Evolutionary conservation across 2,113 vertebrate genomes (phyloP).

Genomic region (Gnathonemus echidnorhynchus): DNA sequence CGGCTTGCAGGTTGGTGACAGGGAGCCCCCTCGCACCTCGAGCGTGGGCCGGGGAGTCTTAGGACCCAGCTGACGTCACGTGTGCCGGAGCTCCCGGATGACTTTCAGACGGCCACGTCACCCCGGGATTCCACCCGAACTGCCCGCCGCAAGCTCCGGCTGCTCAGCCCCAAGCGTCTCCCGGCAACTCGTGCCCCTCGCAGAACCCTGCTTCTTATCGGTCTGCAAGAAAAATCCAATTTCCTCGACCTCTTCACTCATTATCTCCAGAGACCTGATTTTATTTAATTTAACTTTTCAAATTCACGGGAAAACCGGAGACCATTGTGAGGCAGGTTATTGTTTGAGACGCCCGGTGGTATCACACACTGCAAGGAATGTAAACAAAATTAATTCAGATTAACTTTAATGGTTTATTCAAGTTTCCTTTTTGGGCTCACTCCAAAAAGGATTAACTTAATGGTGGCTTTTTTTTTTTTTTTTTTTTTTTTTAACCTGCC

Average conservation of each 20-base stretch:
- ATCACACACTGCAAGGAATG: conserved; percentile 36
- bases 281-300: background rate
- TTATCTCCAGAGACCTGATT: background rate
- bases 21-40: conserved; percentile 3
- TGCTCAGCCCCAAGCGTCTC: background rate
- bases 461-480: conserved; percentile 15
- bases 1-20: background rate
- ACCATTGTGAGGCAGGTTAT: background rate
- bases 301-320: background rate
- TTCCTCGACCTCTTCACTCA: background rate
- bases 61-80: background rate
- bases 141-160: no score
- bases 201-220: background rate
- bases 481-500: background rate
- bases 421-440: conserved; percentile 31
- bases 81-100: background rate
- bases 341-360: conserved; percentile 5
- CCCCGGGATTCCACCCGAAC: background rate
- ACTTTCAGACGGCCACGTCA: background rate
- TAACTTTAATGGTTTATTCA: conserved; percentile 40
- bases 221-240: background rate
- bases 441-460: conserved; percentile 38
- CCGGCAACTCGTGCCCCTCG: background rate
- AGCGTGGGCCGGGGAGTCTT: background rate
- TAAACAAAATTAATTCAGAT: conserved; percentile 48